Evolutionary conservation across 2,888 invertebrate species (phyloP).

Genomic region (Drosophila histrio): DNA sequence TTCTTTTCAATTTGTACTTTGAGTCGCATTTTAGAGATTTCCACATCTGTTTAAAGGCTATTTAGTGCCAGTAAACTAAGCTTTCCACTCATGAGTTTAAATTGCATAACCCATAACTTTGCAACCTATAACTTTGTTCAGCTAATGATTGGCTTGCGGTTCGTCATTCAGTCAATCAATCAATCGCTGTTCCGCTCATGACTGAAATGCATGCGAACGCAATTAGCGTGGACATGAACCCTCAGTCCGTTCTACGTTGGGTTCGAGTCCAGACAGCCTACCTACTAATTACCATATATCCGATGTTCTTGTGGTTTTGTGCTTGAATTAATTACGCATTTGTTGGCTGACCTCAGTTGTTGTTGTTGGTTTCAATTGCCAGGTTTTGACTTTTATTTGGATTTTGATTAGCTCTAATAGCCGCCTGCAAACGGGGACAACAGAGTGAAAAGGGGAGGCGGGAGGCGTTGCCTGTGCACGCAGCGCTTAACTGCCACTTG

Average conservation of each 20-base stretch:
- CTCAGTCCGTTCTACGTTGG: background rate
- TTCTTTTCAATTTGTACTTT: too few relatives aligned
- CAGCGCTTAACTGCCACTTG: constrained; percentile 49
- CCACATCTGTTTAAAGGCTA: too few relatives aligned
- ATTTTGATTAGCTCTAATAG: constrained; percentile 77
- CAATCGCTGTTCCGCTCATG: constrained; percentile 2
- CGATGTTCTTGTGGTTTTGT: constrained; percentile 53
- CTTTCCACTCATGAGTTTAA: too few relatives aligned
- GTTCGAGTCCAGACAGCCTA: constrained; percentile 1
- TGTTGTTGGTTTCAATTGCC: constrained; percentile 22
- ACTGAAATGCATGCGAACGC: constrained; percentile 41
- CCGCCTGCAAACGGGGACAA: constrained; percentile 33
- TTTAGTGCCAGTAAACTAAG: too few relatives aligned
- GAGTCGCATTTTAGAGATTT: too few relatives aligned
- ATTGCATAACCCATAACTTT: background rate
- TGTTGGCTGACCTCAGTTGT: constrained; percentile 55
- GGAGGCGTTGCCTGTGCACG: constrained; percentile 11
- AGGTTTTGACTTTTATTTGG: constrained; percentile 65
- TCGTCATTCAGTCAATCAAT: constrained; percentile 28
- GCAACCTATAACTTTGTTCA: background rate
- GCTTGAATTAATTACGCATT: constrained; percentile 75
- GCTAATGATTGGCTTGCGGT: constrained; percentile 11
- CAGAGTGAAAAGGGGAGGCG: background rate
- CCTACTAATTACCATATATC: constrained; percentile 50
- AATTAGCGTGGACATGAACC: constrained; percentile 60